Conservation (phyloP, 2,113 vertebrate species). For the Osmerus mordax region DNA sequence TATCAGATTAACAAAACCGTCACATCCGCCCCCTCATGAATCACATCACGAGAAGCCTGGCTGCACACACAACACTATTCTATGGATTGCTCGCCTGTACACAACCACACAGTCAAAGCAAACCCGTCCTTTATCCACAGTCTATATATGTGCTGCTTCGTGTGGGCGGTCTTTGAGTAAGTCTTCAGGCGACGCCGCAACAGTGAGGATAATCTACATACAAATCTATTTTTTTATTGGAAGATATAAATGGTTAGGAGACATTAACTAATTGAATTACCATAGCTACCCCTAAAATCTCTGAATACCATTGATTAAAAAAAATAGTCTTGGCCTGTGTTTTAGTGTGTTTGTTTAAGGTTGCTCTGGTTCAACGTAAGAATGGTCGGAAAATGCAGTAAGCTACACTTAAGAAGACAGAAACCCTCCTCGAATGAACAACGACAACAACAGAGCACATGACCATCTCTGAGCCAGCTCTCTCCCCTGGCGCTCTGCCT, state of each 20-base stretch:
- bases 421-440: slow-evolving; percentile 50
- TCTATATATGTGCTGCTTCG: too few species aligned
- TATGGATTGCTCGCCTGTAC: background rate
- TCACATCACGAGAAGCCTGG: background rate
- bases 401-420: slow-evolving; percentile 42
- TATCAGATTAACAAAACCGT: slow-evolving; percentile 53
- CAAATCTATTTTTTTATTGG: too few species aligned
- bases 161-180: too few species aligned
- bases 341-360: too few species aligned
- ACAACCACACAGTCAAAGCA: background rate
- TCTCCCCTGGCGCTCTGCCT: slow-evolving; percentile 19
- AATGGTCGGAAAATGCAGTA: slow-evolving; percentile 35
- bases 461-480: slow-evolving; percentile 27
- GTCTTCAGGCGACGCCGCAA: too few species aligned
- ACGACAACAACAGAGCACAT: slow-evolving; percentile 62
- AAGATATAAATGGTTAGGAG: too few species aligned
- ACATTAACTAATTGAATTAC: too few species aligned
- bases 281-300: too few species aligned
- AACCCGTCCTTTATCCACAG: too few species aligned
- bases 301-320: too few species aligned
- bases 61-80: slow-evolving; percentile 16
- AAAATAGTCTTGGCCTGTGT: too few species aligned
- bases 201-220: too few species aligned
- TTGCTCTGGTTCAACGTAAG: background rate
- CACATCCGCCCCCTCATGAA: background rate